Percentiles rank a stretch among this genome's conserved stretches.
phyloP scores from a whole-genome alignment of 2,797 vertebrate genomes.

The Synaphobranchus kaupii region DNA sequence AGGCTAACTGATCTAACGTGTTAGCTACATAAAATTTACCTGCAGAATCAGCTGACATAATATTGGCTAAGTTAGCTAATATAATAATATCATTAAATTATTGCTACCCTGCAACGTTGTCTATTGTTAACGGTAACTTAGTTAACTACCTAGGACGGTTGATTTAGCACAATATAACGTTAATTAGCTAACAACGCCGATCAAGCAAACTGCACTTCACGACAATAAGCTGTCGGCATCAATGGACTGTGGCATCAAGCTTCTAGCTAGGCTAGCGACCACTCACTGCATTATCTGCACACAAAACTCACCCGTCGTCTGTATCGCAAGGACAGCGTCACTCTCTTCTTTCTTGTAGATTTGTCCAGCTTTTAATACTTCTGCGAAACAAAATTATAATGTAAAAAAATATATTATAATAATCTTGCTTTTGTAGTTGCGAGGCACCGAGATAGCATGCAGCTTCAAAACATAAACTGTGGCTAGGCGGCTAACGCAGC shows the following conservation, averaged over 20 bases:
- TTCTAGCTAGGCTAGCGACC: too few species aligned
- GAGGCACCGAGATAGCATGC: background rate
- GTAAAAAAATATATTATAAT: background rate
- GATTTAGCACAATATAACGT: background rate
- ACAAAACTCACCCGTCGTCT: conserved; percentile 62
- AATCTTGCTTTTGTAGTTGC: background rate
- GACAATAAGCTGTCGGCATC: background rate
- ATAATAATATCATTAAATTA: too few species aligned
- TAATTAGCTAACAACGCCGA: too few species aligned
- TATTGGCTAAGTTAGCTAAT: background rate
- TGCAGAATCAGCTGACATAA: conserved; percentile 8
- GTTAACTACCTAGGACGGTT: background rate
- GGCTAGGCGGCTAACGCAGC: background rate
- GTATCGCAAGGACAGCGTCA: conserved; percentile 62
- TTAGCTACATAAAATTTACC: background rate
- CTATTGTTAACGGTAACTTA: background rate
- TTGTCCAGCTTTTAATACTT: conserved; percentile 61
- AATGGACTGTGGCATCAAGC: background rate
- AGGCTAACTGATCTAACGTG: too few species aligned
- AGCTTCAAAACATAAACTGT: background rate
- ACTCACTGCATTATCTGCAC: background rate
- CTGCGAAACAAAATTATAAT: background rate
- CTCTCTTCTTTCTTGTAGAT: conserved; percentile 53
- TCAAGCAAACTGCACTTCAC: background rate
- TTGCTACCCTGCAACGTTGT: background rate